These are phyloP conservation scores for Dasypogon diadema DNA, from an alignment of 2,888 invertebrate species.

Conservation along the genomic window DNA sequence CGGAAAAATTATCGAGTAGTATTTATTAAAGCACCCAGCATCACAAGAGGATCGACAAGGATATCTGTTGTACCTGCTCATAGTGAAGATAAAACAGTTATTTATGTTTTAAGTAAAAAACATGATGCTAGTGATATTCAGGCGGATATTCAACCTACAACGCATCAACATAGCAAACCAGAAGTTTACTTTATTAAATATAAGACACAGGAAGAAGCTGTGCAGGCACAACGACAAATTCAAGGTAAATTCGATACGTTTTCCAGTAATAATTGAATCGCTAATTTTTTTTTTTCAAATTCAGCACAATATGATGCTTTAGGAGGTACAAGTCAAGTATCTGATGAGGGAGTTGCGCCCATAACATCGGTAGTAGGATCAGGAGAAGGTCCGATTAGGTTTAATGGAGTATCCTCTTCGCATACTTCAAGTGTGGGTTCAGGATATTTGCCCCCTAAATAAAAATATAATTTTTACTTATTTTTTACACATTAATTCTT, in stretches of 20 bases:
- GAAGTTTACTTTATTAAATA: slow-evolving; percentile 69
- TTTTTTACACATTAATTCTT: no score
- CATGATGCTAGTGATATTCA: slow-evolving; percentile 64
- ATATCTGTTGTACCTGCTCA: slow-evolving; percentile 64
- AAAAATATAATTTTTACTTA: no score
- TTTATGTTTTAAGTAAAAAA: slow-evolving; percentile 68
- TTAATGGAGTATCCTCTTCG: neutral
- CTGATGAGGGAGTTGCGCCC: slow-evolving; percentile 66
- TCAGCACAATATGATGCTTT: slow-evolving; percentile 67
- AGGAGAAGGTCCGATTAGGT: slow-evolving; percentile 58
- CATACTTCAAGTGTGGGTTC: neutral
- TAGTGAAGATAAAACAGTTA: slow-evolving; percentile 68
- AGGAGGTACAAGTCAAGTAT: slow-evolving; percentile 65
- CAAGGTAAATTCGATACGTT: no score
- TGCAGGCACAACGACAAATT: slow-evolving; percentile 67
- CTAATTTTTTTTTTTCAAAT: slow-evolving; percentile 50
- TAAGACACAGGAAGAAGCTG: slow-evolving; percentile 67
- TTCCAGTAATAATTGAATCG: no score
- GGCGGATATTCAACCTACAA: slow-evolving; percentile 64
- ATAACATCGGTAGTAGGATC: slow-evolving; percentile 66
- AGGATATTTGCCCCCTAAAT: slow-evolving; percentile 16
- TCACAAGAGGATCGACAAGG: slow-evolving; percentile 58
- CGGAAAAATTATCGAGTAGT: slow-evolving; percentile 68
- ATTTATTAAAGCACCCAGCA: slow-evolving; percentile 66
- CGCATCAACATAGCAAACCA: slow-evolving; percentile 65